These are phyloP conservation scores for Tretioscincus oriximinensis DNA, from an alignment of 2,113 vertebrate genomes.

Conservation along the genomic window DNA sequence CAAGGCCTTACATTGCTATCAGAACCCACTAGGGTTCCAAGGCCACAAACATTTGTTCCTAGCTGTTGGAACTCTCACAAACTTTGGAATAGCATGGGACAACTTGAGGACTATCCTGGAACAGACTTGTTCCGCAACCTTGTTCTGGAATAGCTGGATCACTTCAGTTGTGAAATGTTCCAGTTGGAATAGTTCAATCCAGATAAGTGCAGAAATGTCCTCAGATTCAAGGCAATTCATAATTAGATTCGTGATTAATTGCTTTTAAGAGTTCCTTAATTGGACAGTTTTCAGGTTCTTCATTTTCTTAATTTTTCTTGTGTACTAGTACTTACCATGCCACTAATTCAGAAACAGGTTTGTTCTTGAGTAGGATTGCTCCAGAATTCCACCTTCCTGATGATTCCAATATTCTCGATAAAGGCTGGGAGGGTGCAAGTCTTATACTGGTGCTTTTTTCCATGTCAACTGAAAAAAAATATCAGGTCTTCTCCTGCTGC, in stretches of 20 bases:
- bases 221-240: no score
- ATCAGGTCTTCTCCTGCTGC: constrained; percentile 20
- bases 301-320: not conserved
- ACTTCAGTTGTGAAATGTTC: no score
- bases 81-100: no score
- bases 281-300: not conserved
- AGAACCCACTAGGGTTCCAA: no score
- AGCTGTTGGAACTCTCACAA: no score
- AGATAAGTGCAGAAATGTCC: no score
- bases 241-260: not conserved
- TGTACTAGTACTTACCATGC: constrained; percentile 71
- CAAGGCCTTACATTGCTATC: no score
- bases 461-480: constrained; percentile 49
- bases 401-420: constrained; percentile 63
- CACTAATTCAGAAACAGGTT: constrained; percentile 80
- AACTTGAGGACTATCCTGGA: no score
- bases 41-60: no score
- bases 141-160: no score
- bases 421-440: constrained; percentile 65
- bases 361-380: constrained; percentile 60
- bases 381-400: constrained; percentile 38
- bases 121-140: no score
- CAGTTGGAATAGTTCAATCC: no score
- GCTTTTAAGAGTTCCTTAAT: not conserved
- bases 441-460: constrained; percentile 60